Evolutionary conservation across 2,797 vertebrate species (phyloP).

Genomic region (Steatocranus sp.): DNA sequence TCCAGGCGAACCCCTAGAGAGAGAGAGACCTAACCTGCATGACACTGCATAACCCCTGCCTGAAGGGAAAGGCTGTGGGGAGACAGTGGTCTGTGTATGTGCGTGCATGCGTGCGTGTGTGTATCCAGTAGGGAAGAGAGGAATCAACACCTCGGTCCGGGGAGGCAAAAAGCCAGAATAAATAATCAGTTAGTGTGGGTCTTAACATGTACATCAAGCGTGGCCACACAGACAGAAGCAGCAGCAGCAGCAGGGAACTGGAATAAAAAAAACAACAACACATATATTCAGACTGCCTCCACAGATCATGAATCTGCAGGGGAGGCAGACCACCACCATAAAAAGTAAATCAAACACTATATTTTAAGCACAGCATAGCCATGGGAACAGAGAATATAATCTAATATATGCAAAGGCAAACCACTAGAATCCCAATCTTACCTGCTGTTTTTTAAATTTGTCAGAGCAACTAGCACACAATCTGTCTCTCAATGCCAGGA

Average conservation of each 20-base stretch:
- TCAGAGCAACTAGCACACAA: constrained; percentile 9
- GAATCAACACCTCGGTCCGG: constrained; percentile 63
- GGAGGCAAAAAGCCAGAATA: constrained; percentile 49
- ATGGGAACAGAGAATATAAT: constrained; percentile 13
- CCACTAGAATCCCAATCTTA: constrained; percentile 9
- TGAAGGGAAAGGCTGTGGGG: constrained; percentile 38
- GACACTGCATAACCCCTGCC: constrained; percentile 63
- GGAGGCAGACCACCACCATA: constrained; percentile 24
- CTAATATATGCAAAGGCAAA: constrained; percentile 29
- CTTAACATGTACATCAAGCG: constrained; percentile 34
- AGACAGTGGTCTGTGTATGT: constrained; percentile 1
- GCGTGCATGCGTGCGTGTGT: background rate
- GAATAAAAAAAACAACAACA: background rate
- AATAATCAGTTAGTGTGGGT: constrained; percentile 53
- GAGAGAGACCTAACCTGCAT: constrained; percentile 64
- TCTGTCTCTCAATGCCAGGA: background rate
- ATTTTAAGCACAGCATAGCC: constrained; percentile 24
- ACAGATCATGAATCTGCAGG: constrained; percentile 30
- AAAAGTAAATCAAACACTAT: constrained; percentile 36
- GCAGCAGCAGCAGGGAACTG: background rate
- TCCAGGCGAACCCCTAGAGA: constrained; percentile 48
- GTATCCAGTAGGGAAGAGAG: constrained; percentile 37
- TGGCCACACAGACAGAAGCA: constrained; percentile 43
- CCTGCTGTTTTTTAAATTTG: constrained; percentile 34
- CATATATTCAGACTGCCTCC: background rate